Evolutionary conservation across 2,797 vertebrate genomes (phyloP), one percentile per base, ranked within the genome.

Genomic region (Pitangus sulphuratus): DNA sequence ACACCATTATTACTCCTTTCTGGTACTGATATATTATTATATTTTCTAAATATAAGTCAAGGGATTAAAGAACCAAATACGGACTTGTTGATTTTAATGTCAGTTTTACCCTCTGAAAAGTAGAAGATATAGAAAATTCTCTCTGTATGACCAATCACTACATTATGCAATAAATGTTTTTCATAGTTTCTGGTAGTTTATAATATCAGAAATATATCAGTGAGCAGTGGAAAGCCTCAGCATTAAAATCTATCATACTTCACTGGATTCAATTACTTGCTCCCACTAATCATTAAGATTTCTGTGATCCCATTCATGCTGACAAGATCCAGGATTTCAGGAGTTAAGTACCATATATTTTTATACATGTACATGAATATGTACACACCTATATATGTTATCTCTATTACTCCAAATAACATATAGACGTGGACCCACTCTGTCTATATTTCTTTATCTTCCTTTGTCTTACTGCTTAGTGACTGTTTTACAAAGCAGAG

Each of bases 81-180:
- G 94, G 31, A 80, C 48, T 28, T 84, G 24, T 81, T 84, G 51
- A 35, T 80, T 58, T 87, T 84, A 75, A 64, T 82, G 53, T 84
- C 45, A 88, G 78, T 20, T 91, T 90, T 79, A 61, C 24, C 19
- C 35, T 69, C 53, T 69, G n/a, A 40, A 89, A 90, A 95, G 69
- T 11, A 61, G 84, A 83, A 94, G 93, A 90, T 30, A 87, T 40
- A 95, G 58, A 89, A 35, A 84, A 91, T 91, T 83, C 42, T 69
- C 28, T 68, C 7, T 7, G 11, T 47, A 37, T 20, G 61, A 51
- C 26, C 50, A 75, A 65, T 64, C 45, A 40, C 11, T 58, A 69
- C 26, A 33, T 16, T 12, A 1, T 44, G 14, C 7, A 20, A 12
- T 71, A 77, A 90, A 89, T 20, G 12, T 42, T 72, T 69, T 91